phyloP scores from a whole-genome alignment of 2,113 vertebrate genomes.

The Oncorhynchus keta region DNA sequence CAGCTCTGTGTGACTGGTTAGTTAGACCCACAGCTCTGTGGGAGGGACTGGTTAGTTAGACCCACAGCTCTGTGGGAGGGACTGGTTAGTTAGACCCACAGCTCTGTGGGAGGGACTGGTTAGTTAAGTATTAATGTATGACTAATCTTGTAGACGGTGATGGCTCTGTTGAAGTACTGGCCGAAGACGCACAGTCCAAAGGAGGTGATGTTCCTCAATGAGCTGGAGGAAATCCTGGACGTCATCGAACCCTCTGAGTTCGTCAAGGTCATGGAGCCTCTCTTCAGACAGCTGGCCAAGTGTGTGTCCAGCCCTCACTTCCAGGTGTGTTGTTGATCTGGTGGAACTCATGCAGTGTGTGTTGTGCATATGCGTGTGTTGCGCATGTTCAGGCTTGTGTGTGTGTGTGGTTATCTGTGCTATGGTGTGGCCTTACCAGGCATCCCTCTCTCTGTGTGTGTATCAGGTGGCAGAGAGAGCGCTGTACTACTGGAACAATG shows the following conservation, averaged over 20 bases:
- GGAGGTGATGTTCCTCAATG: conserved; percentile 99
- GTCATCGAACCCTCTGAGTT: conserved; percentile 98
- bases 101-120: too few relatives aligned
- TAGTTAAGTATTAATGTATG: not conserved
- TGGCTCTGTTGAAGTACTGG: conserved; percentile 98
- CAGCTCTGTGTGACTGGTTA: too few relatives aligned
- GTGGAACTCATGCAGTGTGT: not conserved
- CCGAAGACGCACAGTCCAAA: conserved; percentile 99
- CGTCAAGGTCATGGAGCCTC: conserved; percentile 98
- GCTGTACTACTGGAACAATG: conserved; percentile 99
- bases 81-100: too few relatives aligned
- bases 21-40: too few relatives aligned
- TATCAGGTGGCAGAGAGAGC: conserved; percentile 93
- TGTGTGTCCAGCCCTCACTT: conserved; percentile 99
- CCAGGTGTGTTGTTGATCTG: conserved; percentile 77
- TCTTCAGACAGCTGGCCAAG: conserved; percentile 95
- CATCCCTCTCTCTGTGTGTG: not conserved
- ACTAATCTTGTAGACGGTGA: conserved; percentile 81
- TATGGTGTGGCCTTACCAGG: not conserved
- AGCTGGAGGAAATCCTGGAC: conserved; percentile 96
- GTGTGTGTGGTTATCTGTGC: conserved; percentile 5
- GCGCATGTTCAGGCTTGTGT: too few relatives aligned
- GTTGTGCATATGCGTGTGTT: too few relatives aligned
- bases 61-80: too few relatives aligned
- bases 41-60: too few relatives aligned